Base-by-base conservation (phyloP, 1,140 invertebrate genomes). In the Drosophila seguyi region DNA sequence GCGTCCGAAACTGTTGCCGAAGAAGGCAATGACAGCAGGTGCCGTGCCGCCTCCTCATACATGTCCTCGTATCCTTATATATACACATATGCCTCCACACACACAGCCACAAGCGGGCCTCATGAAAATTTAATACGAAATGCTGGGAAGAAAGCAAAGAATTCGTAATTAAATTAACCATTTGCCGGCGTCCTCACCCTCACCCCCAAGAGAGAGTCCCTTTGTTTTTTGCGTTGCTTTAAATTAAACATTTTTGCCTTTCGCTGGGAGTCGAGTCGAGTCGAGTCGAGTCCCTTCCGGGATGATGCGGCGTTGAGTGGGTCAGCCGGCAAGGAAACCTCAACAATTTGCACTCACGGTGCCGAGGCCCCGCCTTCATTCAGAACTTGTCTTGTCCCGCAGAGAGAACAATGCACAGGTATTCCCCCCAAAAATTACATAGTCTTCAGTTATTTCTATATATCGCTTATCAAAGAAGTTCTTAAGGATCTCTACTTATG, bases 81-180 rank as follows among this genome's bases (percentile, higher is more conserved):
- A 36, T 27, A n/a, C 20, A 53, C 67, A 36, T 27, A 50, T 44
- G n/a, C 48, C 20, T 5, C 8, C 58, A n/a, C n/a, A n/a, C n/a
- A 31, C 27, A 56, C 29, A n/a, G n/a, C 22, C 65, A 36, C 47
- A 50, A 41, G 22, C 29, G 47, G n/a, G 66, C 27, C 45, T 14
- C 66, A 90, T 90, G 65, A 90, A 90, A 90, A 76, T 90, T 90
- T 90, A 75, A 90, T 90, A 79, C 71, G 67, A 90, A 69, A 36
- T 81, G 53, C 39, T 44, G 74, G 50, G 69, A 84, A 77, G 81
- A 75, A 75, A 90, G 81, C 75, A 79, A 90, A 85, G 86, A 90
- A 85, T 90, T 90, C 81, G 85, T 90, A 90, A 90, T 90, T 90
- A 85, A 90, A 90, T 90, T 85, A 90, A 90, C 61, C 85, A 85